Conservation (phyloP, 2,113 vertebrate genomes). For the Heterocephalus glaber region DNA sequence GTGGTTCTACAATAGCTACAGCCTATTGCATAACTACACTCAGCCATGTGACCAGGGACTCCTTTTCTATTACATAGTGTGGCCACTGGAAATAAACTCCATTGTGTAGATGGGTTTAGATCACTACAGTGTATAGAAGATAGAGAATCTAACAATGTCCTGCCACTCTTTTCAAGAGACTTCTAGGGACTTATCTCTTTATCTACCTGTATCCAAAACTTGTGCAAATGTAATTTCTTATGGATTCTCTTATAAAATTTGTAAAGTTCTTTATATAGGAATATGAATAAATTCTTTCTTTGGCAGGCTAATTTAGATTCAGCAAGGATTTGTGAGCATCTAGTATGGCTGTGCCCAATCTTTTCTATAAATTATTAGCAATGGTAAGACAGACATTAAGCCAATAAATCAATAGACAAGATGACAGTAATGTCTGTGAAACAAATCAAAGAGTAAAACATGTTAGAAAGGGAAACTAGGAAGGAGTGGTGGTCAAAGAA, state of each 20-base stretch:
- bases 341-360: not conserved
- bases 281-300: conserved; percentile 22
- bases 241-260: not conserved
- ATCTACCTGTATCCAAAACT: not conserved
- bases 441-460: not conserved
- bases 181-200: not conserved
- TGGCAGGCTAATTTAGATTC: not conserved
- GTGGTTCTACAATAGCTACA: not conserved
- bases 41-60: not conserved
- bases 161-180: not conserved
- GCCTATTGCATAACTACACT: not conserved
- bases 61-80: not conserved
- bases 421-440: not conserved
- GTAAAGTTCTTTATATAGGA: not conserved
- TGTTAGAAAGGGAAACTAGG: not conserved
- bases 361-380: not conserved
- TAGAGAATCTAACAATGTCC: not conserved
- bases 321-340: not conserved
- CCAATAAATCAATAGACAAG: not conserved
- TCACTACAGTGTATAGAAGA: not conserved
- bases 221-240: not conserved
- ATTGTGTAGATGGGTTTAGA: not conserved
- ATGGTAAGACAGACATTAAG: not conserved
- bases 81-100: not conserved
- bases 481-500: not conserved